Evolutionary conservation across 2,113 vertebrate species (phyloP).

Genomic region (Sander lucioperca): DNA sequence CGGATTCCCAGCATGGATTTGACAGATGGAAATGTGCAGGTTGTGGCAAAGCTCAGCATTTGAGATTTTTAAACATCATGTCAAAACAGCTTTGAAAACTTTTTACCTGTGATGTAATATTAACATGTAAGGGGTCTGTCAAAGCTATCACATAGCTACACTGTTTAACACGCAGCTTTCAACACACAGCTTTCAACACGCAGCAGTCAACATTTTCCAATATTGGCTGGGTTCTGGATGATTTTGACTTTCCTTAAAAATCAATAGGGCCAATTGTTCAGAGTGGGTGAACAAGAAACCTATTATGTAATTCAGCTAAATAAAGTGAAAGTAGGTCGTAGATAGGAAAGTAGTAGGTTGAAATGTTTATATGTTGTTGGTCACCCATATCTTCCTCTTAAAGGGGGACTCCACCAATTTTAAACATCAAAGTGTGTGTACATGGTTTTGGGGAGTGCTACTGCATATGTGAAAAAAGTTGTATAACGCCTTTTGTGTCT

Average conservation of each 20-base stretch:
- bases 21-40: slow-evolving; percentile 17
- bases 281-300: slow-evolving; percentile 1
- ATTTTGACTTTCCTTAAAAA: neutral
- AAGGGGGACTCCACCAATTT: neutral
- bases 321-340: neutral
- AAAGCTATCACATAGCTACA: neutral
- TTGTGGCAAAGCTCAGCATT: neutral
- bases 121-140: neutral
- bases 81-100: neutral
- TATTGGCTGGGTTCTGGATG: neutral
- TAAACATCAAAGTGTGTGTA: neutral
- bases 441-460: neutral
- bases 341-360: neutral
- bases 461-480: neutral
- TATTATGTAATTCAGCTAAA: slow-evolving; percentile 4
- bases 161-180: neutral
- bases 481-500: neutral
- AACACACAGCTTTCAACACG: neutral
- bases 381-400: neutral
- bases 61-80: neutral
- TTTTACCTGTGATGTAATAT: neutral
- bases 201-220: neutral
- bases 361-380: neutral
- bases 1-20: neutral
- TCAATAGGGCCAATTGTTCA: neutral